Conservation (phyloP, 1,140 invertebrate species). For the Brachionus plicatilis region DNA sequence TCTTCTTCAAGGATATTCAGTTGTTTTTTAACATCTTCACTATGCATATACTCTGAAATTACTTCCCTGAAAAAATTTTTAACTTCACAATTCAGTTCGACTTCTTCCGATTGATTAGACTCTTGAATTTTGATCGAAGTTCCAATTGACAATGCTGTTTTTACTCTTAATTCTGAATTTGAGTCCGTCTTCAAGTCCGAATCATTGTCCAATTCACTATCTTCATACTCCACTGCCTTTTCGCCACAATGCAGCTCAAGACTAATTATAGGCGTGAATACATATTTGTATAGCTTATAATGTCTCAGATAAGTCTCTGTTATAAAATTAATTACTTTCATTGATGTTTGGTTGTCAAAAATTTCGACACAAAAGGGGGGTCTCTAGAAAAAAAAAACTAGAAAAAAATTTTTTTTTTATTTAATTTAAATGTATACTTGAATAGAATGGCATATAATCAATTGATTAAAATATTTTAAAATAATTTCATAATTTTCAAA, state of each 20-base stretch:
- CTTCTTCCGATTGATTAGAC: not conserved
- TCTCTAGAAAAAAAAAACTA: not conserved
- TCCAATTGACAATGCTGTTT: not conserved
- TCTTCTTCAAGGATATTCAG: not conserved
- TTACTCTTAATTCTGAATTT: slow-evolving; percentile 15
- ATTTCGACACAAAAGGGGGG: slow-evolving; percentile 25
- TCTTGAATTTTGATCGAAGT: not conserved
- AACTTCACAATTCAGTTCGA: not conserved
- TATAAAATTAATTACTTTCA: not conserved
- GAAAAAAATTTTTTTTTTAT: not conserved
- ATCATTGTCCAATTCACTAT: not conserved
- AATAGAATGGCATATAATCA: slow-evolving; percentile 29
- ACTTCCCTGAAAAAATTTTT: not conserved
- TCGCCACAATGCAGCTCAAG: slow-evolving; percentile 13
- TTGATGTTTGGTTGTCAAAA: not conserved
- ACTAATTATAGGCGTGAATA: slow-evolving; percentile 24
- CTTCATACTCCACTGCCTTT: not conserved
- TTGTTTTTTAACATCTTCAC: not conserved
- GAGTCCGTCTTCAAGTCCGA: slow-evolving; percentile 16
- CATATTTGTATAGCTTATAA: slow-evolving; percentile 28
- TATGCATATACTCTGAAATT: not conserved
- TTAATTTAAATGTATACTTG: not conserved
- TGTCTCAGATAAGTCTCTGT: slow-evolving; percentile 11
- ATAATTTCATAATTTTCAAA: slow-evolving; percentile 28
- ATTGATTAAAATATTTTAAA: not conserved